Evolutionary conservation across 1,140 invertebrate species (phyloP).

Genomic region (Drosophila athabasca): DNA sequence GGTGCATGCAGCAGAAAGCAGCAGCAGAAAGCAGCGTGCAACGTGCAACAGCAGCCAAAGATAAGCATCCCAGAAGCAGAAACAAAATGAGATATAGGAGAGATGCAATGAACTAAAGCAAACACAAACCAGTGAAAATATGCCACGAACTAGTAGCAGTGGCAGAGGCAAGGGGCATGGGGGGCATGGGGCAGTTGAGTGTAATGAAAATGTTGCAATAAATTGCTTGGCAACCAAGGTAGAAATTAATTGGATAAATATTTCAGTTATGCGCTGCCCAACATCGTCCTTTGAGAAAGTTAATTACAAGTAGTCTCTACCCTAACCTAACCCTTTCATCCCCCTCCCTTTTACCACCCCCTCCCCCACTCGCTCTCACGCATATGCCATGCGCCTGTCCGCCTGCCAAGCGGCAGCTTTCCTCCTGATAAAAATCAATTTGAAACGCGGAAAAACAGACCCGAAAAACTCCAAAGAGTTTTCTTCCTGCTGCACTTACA

Average conservation of each 20-base stretch:
- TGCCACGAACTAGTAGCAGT: conserved; percentile 5
- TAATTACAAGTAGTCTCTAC: conserved; percentile 52
- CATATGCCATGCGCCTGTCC: conserved; percentile 24
- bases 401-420: too few species aligned
- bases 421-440: conserved; percentile 1
- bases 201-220: conserved; percentile 73
- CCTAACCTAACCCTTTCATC: neutral
- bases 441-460: neutral
- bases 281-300: conserved; percentile 42
- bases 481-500: neutral
- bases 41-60: conserved; percentile 19
- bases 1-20: conserved; percentile 27
- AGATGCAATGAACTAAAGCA: conserved; percentile 49
- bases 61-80: conserved; percentile 33
- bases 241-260: conserved; percentile 79
- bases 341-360: neutral
- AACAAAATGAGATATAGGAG: conserved; percentile 55
- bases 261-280: conserved; percentile 61
- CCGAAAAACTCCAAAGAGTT: neutral
- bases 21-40: conserved; percentile 40
- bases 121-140: conserved; percentile 60
- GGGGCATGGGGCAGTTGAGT: neutral
- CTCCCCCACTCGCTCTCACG: neutral
- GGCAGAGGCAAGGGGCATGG: too few species aligned
- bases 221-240: conserved; percentile 68